Conservation (phyloP, 2,888 invertebrate species). For the Melanargia galathea region DNA sequence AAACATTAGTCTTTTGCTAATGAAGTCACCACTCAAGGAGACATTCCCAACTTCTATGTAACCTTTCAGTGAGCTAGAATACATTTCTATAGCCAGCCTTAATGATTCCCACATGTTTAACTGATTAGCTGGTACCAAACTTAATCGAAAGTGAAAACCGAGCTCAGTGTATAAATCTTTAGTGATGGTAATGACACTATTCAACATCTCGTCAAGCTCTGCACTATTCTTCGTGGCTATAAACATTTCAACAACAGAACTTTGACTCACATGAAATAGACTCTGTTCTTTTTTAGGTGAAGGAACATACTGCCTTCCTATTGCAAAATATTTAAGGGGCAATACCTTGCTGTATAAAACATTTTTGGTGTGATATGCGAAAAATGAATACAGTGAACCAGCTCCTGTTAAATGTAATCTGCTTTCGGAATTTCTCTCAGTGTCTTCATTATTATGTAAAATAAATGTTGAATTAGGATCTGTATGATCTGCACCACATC, state of each 20-base stretch:
- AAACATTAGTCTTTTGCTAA: slow-evolving; percentile 90
- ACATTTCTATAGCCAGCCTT: slow-evolving; percentile 87
- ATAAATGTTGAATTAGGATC: slow-evolving; percentile 82
- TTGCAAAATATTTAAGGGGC: slow-evolving; percentile 86
- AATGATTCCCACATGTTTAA: slow-evolving; percentile 85
- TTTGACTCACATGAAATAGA: slow-evolving; percentile 86
- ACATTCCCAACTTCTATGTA: slow-evolving; percentile 89
- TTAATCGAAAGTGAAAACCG: slow-evolving; percentile 85
- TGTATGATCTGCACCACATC: slow-evolving; percentile 83
- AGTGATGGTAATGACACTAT: slow-evolving; percentile 77
- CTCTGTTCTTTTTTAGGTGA: slow-evolving; percentile 65
- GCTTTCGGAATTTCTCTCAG: slow-evolving; percentile 78
- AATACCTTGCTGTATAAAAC: slow-evolving; percentile 82
- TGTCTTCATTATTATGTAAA: slow-evolving; percentile 81
- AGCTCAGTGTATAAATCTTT: slow-evolving; percentile 84
- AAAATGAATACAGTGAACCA: slow-evolving; percentile 87
- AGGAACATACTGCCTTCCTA: slow-evolving; percentile 87
- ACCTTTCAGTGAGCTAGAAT: slow-evolving; percentile 83
- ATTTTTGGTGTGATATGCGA: slow-evolving; percentile 88
- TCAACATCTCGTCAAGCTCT: slow-evolving; percentile 79
- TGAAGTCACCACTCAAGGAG: slow-evolving; percentile 86
- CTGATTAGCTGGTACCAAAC: slow-evolving; percentile 83
- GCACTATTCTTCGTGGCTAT: slow-evolving; percentile 75
- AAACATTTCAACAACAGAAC: slow-evolving; percentile 86
- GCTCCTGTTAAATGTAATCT: slow-evolving; percentile 89